Conservation (phyloP, 2,797 vertebrate genomes). For the Scyliorhinus canicula region DNA sequence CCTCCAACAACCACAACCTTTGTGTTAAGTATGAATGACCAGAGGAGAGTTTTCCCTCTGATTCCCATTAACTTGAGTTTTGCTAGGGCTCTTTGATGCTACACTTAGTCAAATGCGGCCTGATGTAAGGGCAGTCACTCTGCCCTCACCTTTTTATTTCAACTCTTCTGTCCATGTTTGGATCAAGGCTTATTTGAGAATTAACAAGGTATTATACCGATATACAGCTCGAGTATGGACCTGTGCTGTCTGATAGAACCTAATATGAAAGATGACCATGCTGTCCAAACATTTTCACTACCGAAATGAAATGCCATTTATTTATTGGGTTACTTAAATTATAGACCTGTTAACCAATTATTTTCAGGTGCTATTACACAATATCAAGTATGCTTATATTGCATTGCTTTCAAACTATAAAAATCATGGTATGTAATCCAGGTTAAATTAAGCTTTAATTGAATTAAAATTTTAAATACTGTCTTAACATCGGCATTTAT, state of each 20-base stretch:
- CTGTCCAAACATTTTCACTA: not conserved
- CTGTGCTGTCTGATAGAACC: not conserved
- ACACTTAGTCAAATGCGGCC: too few relatives aligned
- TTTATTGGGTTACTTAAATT: not conserved
- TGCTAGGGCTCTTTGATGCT: too few relatives aligned
- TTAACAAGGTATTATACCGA: not conserved
- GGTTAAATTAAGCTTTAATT: not conserved
- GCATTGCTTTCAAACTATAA: not conserved
- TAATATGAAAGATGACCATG: not conserved
- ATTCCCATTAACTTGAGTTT: too few relatives aligned
- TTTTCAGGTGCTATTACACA: not conserved
- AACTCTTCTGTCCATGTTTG: too few relatives aligned
- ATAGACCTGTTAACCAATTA: not conserved
- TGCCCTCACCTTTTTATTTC: too few relatives aligned
- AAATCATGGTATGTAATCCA: not conserved
- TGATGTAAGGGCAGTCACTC: too few relatives aligned
- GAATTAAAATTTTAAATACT: not conserved
- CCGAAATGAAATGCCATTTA: not conserved
- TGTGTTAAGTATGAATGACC: too few relatives aligned
- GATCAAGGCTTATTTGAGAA: not conserved
- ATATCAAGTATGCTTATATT: not conserved
- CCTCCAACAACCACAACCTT: too few relatives aligned
- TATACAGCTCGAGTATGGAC: not conserved
- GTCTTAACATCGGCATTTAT: slow-evolving; percentile 8
- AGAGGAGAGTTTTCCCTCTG: too few relatives aligned